These are phyloP conservation scores for Diaperis boleti DNA, from an alignment of 2,888 invertebrate genomes.

Conservation along the genomic window DNA sequence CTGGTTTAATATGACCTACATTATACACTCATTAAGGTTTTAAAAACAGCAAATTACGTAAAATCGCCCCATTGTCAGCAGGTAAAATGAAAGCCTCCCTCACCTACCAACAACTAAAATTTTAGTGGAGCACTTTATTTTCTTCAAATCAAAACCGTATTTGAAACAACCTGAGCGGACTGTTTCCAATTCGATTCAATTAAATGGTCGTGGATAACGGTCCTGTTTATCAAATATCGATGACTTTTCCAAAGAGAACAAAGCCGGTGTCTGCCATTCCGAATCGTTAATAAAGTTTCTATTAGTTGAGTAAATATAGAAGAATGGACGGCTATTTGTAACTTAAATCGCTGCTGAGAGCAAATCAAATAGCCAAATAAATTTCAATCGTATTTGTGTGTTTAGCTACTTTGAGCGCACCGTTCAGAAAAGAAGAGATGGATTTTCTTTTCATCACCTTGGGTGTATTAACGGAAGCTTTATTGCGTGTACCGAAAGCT, in stretches of 20 bases:
- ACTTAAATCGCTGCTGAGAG: conserved; percentile 35
- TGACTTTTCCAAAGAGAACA: not conserved
- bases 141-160: not conserved
- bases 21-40: too few relatives aligned
- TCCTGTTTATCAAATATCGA: not conserved
- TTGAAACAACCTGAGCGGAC: not conserved
- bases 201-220: not conserved
- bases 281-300: conserved; percentile 29
- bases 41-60: too few relatives aligned
- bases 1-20: too few relatives aligned
- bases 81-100: too few relatives aligned
- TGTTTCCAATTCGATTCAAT: not conserved
- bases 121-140: not conserved
- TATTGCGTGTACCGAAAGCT: not conserved
- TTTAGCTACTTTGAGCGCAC: conserved; percentile 23
- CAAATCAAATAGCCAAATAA: conserved; percentile 38
- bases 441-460: conserved; percentile 23
- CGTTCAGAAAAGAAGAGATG: conserved; percentile 4
- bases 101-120: too few relatives aligned
- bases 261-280: not conserved
- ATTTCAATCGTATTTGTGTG: conserved; percentile 36
- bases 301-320: conserved; percentile 34
- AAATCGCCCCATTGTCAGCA: too few relatives aligned
- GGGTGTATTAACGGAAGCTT: not conserved
- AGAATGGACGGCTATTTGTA: conserved; percentile 36